A percentile compares a stretch with the other conserved stretches of the same genome.
phyloP scores from a whole-genome alignment of 2,888 invertebrate species.

The Latheticus oryzae region DNA sequence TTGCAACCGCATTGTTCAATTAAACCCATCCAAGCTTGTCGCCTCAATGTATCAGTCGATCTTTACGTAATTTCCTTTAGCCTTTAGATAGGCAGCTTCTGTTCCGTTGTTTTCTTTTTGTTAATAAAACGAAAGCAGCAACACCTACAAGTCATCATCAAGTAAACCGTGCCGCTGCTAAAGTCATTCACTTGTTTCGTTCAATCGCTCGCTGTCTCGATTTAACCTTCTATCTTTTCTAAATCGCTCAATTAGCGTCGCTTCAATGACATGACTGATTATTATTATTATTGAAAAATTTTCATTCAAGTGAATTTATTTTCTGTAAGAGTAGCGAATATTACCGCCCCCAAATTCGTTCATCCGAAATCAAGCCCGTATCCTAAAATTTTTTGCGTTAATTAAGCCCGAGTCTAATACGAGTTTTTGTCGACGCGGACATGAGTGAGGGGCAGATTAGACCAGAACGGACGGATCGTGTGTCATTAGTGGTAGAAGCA shows the following conservation, averaged over 20 bases:
- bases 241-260: slow-evolving; percentile 23
- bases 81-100: slow-evolving; percentile 34
- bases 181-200: slow-evolving; percentile 37
- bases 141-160: slow-evolving; percentile 37
- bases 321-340: slow-evolving; percentile 10
- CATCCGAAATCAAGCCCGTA: slow-evolving; percentile 38
- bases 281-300: no score
- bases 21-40: slow-evolving; percentile 37
- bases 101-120: slow-evolving; percentile 33
- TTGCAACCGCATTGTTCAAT: background rate
- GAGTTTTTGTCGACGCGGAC: slow-evolving; percentile 62
- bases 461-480: slow-evolving; percentile 53
- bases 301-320: no score
- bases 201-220: slow-evolving; percentile 27
- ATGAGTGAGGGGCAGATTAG: slow-evolving; percentile 63
- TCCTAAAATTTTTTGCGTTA: slow-evolving; percentile 62
- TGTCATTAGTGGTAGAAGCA: slow-evolving; percentile 52
- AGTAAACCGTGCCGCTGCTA: slow-evolving; percentile 24
- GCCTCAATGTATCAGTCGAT: slow-evolving; percentile 37
- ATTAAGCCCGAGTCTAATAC: slow-evolving; percentile 65
- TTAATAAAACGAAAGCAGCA: slow-evolving; percentile 32
- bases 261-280: no score
- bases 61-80: slow-evolving; percentile 35
- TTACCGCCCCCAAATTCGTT: background rate
- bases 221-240: no score